phyloP scores from a whole-genome alignment of 2,888 invertebrate genomes.

The Lycia hirtaria region DNA sequence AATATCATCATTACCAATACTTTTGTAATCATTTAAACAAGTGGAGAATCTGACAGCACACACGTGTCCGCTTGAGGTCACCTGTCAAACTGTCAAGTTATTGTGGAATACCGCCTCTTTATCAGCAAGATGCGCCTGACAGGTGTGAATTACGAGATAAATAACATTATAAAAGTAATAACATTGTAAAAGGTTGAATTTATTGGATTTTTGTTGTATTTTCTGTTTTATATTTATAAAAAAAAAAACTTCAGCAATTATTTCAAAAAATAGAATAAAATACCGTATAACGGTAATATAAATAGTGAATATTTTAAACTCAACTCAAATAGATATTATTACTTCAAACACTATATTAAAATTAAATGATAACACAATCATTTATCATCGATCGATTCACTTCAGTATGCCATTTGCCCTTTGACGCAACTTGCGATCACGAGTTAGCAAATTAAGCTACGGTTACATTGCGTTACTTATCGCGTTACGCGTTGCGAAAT shows the following conservation, averaged over 20 bases:
- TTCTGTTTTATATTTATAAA: no score
- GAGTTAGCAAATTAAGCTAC: constrained; percentile 35
- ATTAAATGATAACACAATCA: constrained; percentile 8
- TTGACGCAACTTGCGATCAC: constrained; percentile 36
- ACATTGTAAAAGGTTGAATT: no score
- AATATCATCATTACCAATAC: not conserved
- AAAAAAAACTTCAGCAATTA: no score
- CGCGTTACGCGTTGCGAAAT: constrained; percentile 33
- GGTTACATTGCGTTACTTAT: constrained; percentile 35
- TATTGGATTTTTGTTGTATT: no score
- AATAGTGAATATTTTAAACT: no score
- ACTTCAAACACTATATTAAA: not conserved
- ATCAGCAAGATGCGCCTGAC: constrained; percentile 15
- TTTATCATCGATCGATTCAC: constrained; percentile 28
- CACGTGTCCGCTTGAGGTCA: constrained; percentile 20
- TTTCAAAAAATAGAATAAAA: no score
- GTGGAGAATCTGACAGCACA: constrained; percentile 26
- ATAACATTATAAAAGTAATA: not conserved
- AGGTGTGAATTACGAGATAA: constrained; percentile 15
- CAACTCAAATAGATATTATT: not conserved
- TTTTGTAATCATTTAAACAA: constrained; percentile 23
- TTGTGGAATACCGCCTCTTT: constrained; percentile 20
- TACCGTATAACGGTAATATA: no score
- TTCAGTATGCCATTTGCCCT: constrained; percentile 38
- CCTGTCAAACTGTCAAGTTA: constrained; percentile 36